Evolutionary conservation across 2,888 invertebrate genomes (phyloP), one percentile per base, ranked within the genome.

Genomic region (Netelia virgata): DNA sequence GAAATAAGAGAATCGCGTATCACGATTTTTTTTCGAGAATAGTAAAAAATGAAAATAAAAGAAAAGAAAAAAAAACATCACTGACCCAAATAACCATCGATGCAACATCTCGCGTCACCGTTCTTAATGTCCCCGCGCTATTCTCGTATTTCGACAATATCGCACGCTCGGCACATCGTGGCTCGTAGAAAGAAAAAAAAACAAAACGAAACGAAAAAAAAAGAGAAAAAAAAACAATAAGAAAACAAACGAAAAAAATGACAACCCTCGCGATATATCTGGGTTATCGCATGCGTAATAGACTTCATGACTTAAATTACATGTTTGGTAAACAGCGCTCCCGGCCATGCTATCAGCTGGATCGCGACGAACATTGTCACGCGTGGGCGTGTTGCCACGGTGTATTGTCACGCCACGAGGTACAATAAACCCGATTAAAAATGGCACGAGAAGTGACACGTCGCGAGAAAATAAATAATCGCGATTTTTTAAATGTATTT

Each of bases 321-420:
- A 69, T 83, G 86, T 83, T 83, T 81, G 78, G 75, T 70, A 61
- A 76, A 84, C 57, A 87, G 70, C 59, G 69, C 80, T 77, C 80
- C 61, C 66, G 84, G 80, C 86, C 87, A 86, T 57, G 83, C 77
- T 72, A 87, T 81, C 72, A 86, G 81, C 50, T 87, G 86, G 79
- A 87, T 78, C 66, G 84, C 81, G 72, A 86, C 81, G 74, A 87
- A 83, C 87, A 87, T 87, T 79, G 69, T 87, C 74, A 74, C 77
- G 55, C 84, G 72, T 64, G 61, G 78, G 78, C 70, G 69, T 77
- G 14, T 47, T 20, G 75, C 41, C 16, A 57, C 57, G 57, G 16
- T 57, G 18, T 57, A 18, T 57, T 20, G 55, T 69, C 69, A 77
- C 77, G 77, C 69, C 59, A 53, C 11, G 16, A 55, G 5, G 28